Evolutionary conservation across 2,113 vertebrate genomes (phyloP).

Genomic region (Salvator merianae): DNA sequence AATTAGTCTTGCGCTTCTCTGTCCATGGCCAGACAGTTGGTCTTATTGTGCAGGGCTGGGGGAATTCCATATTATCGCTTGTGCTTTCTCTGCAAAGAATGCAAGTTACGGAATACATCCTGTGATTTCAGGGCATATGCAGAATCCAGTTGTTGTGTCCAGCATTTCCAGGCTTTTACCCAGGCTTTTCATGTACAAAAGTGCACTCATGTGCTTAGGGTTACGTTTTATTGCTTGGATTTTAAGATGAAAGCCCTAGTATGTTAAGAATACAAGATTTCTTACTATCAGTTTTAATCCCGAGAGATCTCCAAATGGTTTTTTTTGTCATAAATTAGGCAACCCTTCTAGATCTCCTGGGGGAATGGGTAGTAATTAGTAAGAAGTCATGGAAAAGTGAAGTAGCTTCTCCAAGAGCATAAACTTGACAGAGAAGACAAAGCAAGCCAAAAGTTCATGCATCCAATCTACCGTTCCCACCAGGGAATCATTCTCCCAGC

Average conservation of each 20-base stretch:
- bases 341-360: not conserved
- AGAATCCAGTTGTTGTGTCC: not conserved
- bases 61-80: not conserved
- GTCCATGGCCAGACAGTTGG: not conserved
- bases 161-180: not conserved
- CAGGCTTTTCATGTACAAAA: too few species aligned
- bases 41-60: not conserved
- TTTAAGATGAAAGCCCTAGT: conserved; percentile 3
- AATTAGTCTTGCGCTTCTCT: not conserved
- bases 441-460: not conserved
- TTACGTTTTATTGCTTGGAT: not conserved
- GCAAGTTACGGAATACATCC: not conserved
- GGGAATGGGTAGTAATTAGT: not conserved
- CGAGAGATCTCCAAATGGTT: not conserved
- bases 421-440: not conserved
- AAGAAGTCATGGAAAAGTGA: conserved; percentile 5
- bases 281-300: not conserved
- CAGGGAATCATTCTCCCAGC: not conserved
- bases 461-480: too few species aligned
- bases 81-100: not conserved
- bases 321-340: conserved; percentile 6
- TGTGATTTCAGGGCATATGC: not conserved
- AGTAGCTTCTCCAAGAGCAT: not conserved
- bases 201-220: not conserved
- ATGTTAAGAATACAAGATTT: not conserved